Evolutionary conservation across 1,140 invertebrate species (phyloP), one percentile per base, ranked within the genome.

Genomic region (Drosophila auraria): DNA sequence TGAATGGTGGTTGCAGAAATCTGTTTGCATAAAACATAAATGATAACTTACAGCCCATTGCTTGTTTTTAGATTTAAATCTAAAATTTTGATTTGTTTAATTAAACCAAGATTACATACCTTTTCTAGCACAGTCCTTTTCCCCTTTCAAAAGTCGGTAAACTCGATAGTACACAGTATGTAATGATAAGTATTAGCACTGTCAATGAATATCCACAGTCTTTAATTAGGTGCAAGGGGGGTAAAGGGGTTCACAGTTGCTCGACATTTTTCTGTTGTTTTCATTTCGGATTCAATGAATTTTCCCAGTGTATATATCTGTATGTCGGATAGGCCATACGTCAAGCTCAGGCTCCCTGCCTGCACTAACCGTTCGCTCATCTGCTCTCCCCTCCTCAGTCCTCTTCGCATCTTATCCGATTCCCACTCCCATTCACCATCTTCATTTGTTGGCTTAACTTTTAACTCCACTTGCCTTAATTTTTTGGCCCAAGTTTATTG

Each of bases 401-500:
- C 33, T 54, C 33, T 40, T 20, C 15, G 53, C 40, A 61, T 73
- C 56, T 20, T 33, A 17, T 66, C 42, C 53, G 44, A 40, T 33
- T 66, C 47, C 50, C 53, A 59, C 49, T 57, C 38, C 58, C 78
- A 79, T 58, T 53, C 83, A 69, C 59, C 76, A 83, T 83, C 84
- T 87, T 87, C 83, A 80, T 87, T 81, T 87, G 83, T 83, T 89
- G 66, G 84, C 83, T 87, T 87, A 87, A 87, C 83, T 87, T 87
- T 87, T 87, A 89, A 87, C 86, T 87, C 69, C 84, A 83, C 78
- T 87, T 87, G 83, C 83, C 81, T 89, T 87, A 89, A 89, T 87
- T 87, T 70, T 89, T 89, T 45, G 61, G 56, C 59, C 61, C 63
- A 78, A 78, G 60, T 71, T 87, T 79, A 79, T 87, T 87, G 80